Evolutionary conservation across 2,888 invertebrate genomes (phyloP).

Genomic region (Fragum sueziense): DNA sequence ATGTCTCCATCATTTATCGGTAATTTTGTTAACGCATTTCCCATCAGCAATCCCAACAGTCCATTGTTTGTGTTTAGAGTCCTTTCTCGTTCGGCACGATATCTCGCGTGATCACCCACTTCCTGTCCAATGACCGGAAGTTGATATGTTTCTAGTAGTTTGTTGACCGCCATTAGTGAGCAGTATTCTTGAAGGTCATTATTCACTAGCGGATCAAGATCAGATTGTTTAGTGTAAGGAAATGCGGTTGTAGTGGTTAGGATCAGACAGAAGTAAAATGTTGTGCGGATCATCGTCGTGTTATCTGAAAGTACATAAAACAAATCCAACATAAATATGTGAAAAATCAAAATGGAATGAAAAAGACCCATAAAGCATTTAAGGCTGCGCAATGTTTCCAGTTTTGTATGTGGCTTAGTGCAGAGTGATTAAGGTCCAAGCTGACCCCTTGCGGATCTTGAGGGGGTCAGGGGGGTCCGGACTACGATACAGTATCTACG

Average conservation of each 20-base stretch:
- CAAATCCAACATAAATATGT: too few species aligned
- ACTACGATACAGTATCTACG: too few species aligned
- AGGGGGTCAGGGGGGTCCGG: too few species aligned
- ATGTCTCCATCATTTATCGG: background rate
- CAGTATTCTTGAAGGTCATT: background rate
- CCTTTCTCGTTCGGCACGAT: background rate
- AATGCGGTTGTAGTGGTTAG: background rate
- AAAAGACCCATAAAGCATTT: too few species aligned
- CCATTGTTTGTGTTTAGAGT: background rate
- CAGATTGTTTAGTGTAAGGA: background rate
- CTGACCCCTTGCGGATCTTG: too few species aligned
- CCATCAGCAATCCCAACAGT: background rate
- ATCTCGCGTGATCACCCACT: conserved; percentile 8
- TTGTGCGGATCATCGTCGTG: background rate
- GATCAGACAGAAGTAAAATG: background rate
- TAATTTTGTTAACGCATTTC: conserved; percentile 6
- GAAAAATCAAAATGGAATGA: too few species aligned
- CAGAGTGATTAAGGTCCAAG: too few species aligned
- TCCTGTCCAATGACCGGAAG: background rate
- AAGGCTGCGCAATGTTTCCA: too few species aligned
- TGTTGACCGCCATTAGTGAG: conserved; percentile 5
- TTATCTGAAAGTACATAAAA: background rate
- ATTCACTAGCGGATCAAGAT: background rate
- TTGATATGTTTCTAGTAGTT: conserved; percentile 5
- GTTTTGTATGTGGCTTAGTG: too few species aligned